These are phyloP conservation scores for Brassicogethes aeneus DNA, from an alignment of 2,888 invertebrate species.

Conservation along the genomic window DNA sequence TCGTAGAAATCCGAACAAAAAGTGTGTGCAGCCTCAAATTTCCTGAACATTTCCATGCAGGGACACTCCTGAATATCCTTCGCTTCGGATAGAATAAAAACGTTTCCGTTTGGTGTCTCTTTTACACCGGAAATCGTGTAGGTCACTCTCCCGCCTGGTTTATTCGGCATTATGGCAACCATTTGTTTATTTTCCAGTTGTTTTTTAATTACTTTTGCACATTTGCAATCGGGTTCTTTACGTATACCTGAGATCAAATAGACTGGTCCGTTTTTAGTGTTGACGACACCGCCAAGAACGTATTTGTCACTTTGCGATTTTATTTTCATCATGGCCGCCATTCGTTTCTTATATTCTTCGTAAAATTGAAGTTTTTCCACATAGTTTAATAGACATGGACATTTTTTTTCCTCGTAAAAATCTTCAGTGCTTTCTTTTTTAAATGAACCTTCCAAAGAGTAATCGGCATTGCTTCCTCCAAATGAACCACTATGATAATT, in stretches of 20 bases:
- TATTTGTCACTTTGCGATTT: not conserved
- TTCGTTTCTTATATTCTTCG: not conserved
- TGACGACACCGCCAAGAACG: conserved; percentile 4
- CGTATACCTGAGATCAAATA: conserved; percentile 23
- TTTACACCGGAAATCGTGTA: conserved; percentile 32
- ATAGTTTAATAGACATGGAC: not conserved
- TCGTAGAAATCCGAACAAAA: conserved; percentile 25
- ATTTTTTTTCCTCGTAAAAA: not conserved
- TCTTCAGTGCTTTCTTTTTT: conserved; percentile 2
- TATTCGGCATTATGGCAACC: conserved; percentile 26
- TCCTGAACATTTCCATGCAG: conserved; percentile 29
- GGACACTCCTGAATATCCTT: conserved; percentile 25
- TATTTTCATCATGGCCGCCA: not conserved
- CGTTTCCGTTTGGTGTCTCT: conserved; percentile 29
- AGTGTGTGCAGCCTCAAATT: conserved; percentile 27
- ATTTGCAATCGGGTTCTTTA: conserved; percentile 21
- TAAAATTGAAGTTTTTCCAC: not conserved
- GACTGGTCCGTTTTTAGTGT: conserved; percentile 18
- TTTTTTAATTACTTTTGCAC: conserved; percentile 15
- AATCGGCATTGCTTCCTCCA: too few species aligned
- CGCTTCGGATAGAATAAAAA: conserved; percentile 27
- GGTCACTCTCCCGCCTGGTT: conserved; percentile 25
- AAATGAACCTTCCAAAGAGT: too few species aligned
- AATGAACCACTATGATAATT: not conserved
- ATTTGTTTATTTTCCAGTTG: conserved; percentile 15